phyloP scores from a whole-genome alignment of 2,888 invertebrate genomes.

The Drosophila siamana region DNA sequence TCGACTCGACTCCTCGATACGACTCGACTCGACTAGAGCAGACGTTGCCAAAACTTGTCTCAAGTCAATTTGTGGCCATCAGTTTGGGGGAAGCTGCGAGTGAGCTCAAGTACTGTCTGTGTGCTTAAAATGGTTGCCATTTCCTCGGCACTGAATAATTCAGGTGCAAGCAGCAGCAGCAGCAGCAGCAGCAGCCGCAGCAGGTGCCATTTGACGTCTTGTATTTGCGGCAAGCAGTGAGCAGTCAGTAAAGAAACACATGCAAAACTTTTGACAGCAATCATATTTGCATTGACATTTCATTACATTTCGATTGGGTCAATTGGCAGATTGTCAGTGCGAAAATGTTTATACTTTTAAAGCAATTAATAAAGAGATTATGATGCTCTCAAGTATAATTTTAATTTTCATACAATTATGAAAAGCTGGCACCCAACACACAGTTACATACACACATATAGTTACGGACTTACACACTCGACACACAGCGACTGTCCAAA shows the following conservation, averaged over 20 bases:
- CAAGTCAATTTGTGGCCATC: constrained; percentile 69
- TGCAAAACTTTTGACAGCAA: constrained; percentile 36
- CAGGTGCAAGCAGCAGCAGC: constrained; percentile 20
- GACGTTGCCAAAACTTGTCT: constrained; percentile 40
- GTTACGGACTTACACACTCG: constrained; percentile 10
- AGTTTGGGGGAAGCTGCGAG: constrained; percentile 8
- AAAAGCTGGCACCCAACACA: constrained; percentile 27
- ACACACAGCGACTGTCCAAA: constrained; percentile 18
- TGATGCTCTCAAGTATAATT: constrained; percentile 50
- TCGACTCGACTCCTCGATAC: constrained; percentile 30
- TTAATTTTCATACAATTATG: constrained; percentile 53
- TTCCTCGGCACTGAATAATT: constrained; percentile 57
- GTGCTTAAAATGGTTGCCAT: constrained; percentile 43
- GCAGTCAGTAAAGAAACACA: constrained; percentile 38
- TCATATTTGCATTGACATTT: constrained; percentile 22
- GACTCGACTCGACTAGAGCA: constrained; percentile 21
- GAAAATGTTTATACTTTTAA: constrained; percentile 40
- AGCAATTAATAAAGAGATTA: constrained; percentile 64
- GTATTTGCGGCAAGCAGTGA: constrained; percentile 29
- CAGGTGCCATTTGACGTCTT: constrained; percentile 8
- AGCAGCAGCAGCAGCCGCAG: no score
- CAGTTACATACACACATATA: background rate
- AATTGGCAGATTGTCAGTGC: constrained; percentile 40
- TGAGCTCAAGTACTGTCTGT: constrained; percentile 26
- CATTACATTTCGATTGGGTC: constrained; percentile 52